Base-by-base conservation (phyloP, 2,888 invertebrate genomes). In the Agrotis ipsilon region DNA sequence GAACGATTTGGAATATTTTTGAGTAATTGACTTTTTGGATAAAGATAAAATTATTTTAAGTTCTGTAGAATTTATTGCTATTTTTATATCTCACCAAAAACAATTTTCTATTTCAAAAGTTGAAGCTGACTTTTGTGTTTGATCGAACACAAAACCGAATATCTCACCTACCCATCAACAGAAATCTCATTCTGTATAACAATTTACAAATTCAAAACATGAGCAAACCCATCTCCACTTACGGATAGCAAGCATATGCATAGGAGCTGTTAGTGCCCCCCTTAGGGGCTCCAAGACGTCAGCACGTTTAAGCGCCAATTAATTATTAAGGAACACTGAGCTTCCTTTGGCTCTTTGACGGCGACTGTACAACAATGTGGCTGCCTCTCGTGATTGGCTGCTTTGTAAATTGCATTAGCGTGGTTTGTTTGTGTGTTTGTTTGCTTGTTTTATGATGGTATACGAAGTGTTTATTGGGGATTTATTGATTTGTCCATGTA, bases 281-380 rank as follows among this genome's bases (percentile, higher is more conserved):
- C 90, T 92, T 84, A 85, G 92, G 91, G 89, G 89, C 86, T 89
- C 83, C 90, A 93, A 95, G 95, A 96, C 94, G 95, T 94, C 95
- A 92, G 94, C 94, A 90, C 94, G 92, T 92, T 96, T 95, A 96
- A 95, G 93, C 94, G 93, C 89, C 93, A 92, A 95, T 96, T 96
- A 96, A 96, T 96, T 95, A 96, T 96, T 96, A 94, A 96, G 92
- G 91, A 89, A 85, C 89, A 85, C 89, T 89, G 89, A 91, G 92
- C 91, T 92, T 94, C 93, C 94, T 94, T 95, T 94, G 93, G 92
- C 94, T 92, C 95, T 96, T 95, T 95, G 96, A 94, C 92, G 93
- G 91, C 82, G 90, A 89, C 89, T 92, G 90, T 92, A 93, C 94
- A 94, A 96, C 95, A 96, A 96, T 95, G 95, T 92, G 94, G 93